Percentiles rank a stretch among this genome's conserved stretches.
Conservation (phyloP, 1,140 invertebrate species). For the Polypedilum vanderplanki region DNA sequence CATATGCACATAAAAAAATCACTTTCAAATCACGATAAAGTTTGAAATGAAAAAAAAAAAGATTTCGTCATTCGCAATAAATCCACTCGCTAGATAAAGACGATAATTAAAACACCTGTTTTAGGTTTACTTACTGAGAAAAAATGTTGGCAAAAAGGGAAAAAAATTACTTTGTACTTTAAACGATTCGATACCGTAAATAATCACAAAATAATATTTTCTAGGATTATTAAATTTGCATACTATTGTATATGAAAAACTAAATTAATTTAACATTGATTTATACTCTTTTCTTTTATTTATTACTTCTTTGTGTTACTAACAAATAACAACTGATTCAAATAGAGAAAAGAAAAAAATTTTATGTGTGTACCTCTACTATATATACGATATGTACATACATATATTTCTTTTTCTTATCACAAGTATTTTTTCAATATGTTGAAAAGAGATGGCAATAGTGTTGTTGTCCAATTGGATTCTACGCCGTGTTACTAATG, state of each 20-base stretch:
- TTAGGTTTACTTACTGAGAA: too few relatives aligned
- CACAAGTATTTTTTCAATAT: not conserved
- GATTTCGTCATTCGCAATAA: too few relatives aligned
- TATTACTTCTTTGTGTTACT: conserved; percentile 6
- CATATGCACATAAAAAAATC: too few relatives aligned
- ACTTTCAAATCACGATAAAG: too few relatives aligned
- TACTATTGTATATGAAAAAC: not conserved
- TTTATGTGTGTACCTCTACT: not conserved
- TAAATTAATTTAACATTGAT: not conserved
- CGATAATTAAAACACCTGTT: too few relatives aligned
- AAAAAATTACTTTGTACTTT: too few relatives aligned
- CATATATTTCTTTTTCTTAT: not conserved
- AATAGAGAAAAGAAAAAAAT: too few relatives aligned
- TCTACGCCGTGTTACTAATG: not conserved
- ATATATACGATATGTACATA: not conserved
- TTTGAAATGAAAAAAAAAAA: too few relatives aligned
- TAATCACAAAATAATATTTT: not conserved
- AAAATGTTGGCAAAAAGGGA: too few relatives aligned
- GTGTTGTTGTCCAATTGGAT: not conserved
- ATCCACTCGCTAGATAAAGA: too few relatives aligned
- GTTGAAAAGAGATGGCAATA: not conserved
- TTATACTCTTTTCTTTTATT: not conserved
- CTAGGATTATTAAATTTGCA: not conserved
- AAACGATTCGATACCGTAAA: not conserved
- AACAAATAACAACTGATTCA: not conserved